Evolutionary conservation across 2,888 invertebrate species (phyloP), one percentile per base, ranked within the genome.

Genomic region (Synergus gifuensis): DNA sequence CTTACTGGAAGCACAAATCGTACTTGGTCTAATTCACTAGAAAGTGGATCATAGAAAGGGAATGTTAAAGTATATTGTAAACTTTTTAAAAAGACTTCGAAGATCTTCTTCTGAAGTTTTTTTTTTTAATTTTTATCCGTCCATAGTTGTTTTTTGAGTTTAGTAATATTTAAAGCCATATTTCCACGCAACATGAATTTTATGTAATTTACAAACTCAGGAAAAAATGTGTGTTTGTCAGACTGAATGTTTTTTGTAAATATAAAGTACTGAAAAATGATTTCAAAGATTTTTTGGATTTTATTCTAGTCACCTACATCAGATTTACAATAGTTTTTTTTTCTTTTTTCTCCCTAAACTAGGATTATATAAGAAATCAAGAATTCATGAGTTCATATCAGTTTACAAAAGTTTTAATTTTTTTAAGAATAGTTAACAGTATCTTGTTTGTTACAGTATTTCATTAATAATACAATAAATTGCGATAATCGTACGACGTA

Each of bases 331-430:
- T 28, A 1, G 22, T 28, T 28, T 28, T 28, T 22, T 28, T 28
- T 28, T 28, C 22, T 28, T 22, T 28, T 28, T 28, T 28, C 22
- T 28, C n/a, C 28, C 66, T 28, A 76, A 54, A 28, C 2, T 28
- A 81, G 76, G 69, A 76, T 60, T 44, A 80, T 79, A 79, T 60
- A 16, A 79, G 76, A 60, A 60, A 12, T 22, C 22, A 22, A 60
- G 46, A 46, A 12, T 12, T 46, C 46, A 18, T 16, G 2, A 4
- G 58, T 28, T 14, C 28, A 73, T 87, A 79, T 90, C 90, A 90
- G 91, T 91, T 91, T 91, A 91, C 91, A 91, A 91, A 91, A 91
- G 91, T 91, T 91, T 91, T 91, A 90, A 91, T 90, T 89, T 91
- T 87, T 90, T 91, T 91, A 91, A 91, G 91, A 91, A 91, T 91